Conservation (phyloP, 2,113 vertebrate species). For the Lutjanus erythropterus region DNA sequence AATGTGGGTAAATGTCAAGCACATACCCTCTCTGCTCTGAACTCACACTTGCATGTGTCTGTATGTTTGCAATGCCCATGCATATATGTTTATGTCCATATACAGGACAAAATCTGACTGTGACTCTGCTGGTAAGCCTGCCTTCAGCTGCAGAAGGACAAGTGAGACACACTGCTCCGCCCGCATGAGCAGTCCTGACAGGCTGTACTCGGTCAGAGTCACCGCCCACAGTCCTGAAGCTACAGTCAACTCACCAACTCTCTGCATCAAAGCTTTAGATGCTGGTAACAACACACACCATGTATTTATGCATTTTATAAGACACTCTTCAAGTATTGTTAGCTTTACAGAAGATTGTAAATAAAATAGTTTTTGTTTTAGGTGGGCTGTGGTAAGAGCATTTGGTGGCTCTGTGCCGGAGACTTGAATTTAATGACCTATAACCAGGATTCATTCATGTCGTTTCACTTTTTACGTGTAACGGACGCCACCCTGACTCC, state of each 20-base stretch:
- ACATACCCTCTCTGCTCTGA: neutral
- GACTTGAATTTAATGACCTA: neutral
- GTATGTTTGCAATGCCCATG: neutral
- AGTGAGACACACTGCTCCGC: neutral
- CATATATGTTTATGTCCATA: neutral
- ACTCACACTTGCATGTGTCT: neutral
- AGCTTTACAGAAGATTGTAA: too few relatives aligned
- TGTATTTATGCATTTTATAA: neutral
- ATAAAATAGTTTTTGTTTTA: too few relatives aligned
- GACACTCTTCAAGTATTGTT: too few relatives aligned
- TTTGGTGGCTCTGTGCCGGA: neutral
- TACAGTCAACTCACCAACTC: neutral
- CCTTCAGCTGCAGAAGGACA: neutral
- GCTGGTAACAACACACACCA: neutral
- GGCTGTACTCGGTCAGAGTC: neutral
- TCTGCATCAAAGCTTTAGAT: neutral
- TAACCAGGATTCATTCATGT: too few relatives aligned
- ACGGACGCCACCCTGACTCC: neutral
- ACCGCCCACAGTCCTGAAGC: neutral
- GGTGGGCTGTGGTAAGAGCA: too few relatives aligned
- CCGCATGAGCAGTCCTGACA: neutral
- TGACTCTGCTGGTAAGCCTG: neutral
- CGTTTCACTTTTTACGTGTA: neutral
- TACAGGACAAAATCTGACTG: neutral
- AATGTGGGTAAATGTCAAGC: neutral